Evolutionary conservation across 2,888 invertebrate species (phyloP).

Genomic region (Xylocampa areola): DNA sequence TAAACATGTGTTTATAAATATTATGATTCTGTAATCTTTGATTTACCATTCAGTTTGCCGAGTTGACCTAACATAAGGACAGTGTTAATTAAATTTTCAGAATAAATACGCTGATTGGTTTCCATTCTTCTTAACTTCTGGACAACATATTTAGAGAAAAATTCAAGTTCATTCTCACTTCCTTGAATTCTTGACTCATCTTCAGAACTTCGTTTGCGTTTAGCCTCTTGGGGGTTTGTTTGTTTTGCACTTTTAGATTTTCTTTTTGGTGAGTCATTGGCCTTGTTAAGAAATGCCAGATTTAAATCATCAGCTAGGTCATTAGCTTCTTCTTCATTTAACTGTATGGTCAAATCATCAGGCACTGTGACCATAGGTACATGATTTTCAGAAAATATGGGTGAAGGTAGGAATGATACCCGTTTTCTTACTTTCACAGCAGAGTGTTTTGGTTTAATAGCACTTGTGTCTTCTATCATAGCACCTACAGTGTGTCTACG

Average conservation of each 20-base stretch:
- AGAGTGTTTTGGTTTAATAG: constrained; percentile 69
- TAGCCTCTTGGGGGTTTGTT: constrained; percentile 67
- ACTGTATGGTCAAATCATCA: constrained; percentile 85
- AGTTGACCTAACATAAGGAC: constrained; percentile 86
- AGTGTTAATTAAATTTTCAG: constrained; percentile 87
- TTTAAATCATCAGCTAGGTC: constrained; percentile 81
- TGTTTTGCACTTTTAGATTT: constrained; percentile 67
- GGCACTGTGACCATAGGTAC: constrained; percentile 87
- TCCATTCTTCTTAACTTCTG: constrained; percentile 86
- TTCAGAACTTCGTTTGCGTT: constrained; percentile 73
- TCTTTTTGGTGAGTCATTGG: constrained; percentile 63
- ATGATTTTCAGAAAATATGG: constrained; percentile 83
- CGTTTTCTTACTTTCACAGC: constrained; percentile 80
- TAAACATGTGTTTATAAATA: constrained; percentile 35
- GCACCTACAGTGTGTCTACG: constrained; percentile 77
- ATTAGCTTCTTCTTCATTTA: constrained; percentile 86
- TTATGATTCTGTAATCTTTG: constrained; percentile 78
- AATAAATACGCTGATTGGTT: constrained; percentile 86
- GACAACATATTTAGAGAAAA: constrained; percentile 86
- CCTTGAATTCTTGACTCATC: constrained; percentile 67
- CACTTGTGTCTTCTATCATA: constrained; percentile 53
- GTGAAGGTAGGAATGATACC: constrained; percentile 84
- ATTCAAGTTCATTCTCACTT: constrained; percentile 84
- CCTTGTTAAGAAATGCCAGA: constrained; percentile 70
- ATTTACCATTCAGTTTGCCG: constrained; percentile 82